Evolutionary conservation across 2,888 invertebrate species (phyloP).

Genomic region (Cremastobaeus sp.): DNA sequence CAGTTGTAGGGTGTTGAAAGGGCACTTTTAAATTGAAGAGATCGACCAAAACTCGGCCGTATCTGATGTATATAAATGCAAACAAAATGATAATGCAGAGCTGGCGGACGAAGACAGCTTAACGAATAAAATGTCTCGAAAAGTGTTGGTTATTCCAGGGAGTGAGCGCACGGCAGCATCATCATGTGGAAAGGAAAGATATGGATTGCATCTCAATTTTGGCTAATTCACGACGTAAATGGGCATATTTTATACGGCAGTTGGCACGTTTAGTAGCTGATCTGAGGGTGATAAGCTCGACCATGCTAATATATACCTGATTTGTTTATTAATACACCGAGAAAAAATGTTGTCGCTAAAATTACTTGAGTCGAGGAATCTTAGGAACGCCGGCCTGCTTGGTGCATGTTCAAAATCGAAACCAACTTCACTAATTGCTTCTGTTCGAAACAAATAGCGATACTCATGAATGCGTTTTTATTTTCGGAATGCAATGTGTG

Average conservation of each 20-base stretch:
- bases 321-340: conserved; percentile 29
- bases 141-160: conserved; percentile 41
- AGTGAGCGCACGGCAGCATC: conserved; percentile 40
- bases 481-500: too few species aligned
- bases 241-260: conserved; percentile 38
- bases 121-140: conserved; percentile 31
- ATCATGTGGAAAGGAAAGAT: conserved; percentile 39
- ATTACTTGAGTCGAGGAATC: background rate
- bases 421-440: too few species aligned
- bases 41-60: too few species aligned
- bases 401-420: too few species aligned
- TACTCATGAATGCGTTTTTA: too few species aligned
- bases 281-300: conserved; percentile 46
- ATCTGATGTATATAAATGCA: too few species aligned
- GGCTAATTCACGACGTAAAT: conserved; percentile 32
- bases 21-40: too few species aligned
- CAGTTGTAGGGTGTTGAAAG: too few species aligned
- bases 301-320: conserved; percentile 43
- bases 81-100: conserved; percentile 24
- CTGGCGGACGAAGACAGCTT: conserved; percentile 5
- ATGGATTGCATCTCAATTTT: conserved; percentile 57
- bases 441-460: too few species aligned
- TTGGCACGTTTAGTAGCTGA: conserved; percentile 51
- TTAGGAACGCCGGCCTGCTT: too few species aligned
- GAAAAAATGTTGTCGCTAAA: conserved; percentile 9